Conservation (phyloP, 2,797 vertebrate genomes). For the Cossypha dichroa region DNA sequence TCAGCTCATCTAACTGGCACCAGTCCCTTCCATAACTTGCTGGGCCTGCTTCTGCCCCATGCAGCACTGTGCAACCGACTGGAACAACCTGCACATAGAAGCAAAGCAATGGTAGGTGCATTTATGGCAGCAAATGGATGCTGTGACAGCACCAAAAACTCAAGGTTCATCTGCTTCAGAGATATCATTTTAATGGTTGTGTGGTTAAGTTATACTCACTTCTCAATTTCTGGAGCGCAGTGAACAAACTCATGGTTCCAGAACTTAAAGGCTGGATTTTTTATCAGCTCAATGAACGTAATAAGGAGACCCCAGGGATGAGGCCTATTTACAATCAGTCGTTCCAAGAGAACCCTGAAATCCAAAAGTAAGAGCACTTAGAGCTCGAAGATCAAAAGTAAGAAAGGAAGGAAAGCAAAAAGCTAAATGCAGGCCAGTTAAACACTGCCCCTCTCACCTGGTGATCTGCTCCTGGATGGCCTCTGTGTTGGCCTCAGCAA, state of each 20-base stretch:
- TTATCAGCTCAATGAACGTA: constrained; percentile 99
- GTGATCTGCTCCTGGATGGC: constrained; percentile 99
- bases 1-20: constrained; percentile 87
- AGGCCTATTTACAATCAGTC: constrained; percentile 98
- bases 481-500: constrained; percentile 98
- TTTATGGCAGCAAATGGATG: rapidly evolving
- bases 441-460: constrained; percentile 76
- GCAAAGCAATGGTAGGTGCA: background rate
- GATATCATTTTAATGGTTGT: rapidly evolving
- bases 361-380: background rate
- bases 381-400: background rate
- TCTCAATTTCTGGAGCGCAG: constrained; percentile 98
- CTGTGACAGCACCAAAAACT: background rate
- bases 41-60: constrained; percentile 99
- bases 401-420: background rate
- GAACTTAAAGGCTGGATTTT: constrained; percentile 99
- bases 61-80: constrained; percentile 98
- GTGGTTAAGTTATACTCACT: constrained; percentile 79
- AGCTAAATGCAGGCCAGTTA: background rate
- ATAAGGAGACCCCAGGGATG: constrained; percentile 99
- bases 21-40: constrained; percentile 99
- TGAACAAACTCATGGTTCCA: constrained; percentile 99
- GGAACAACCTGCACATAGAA: constrained; percentile 87
- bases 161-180: background rate
- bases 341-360: constrained; percentile 93